Base-by-base conservation (phyloP, 2,797 vertebrate species). In the Gymnothorax javanicus region DNA sequence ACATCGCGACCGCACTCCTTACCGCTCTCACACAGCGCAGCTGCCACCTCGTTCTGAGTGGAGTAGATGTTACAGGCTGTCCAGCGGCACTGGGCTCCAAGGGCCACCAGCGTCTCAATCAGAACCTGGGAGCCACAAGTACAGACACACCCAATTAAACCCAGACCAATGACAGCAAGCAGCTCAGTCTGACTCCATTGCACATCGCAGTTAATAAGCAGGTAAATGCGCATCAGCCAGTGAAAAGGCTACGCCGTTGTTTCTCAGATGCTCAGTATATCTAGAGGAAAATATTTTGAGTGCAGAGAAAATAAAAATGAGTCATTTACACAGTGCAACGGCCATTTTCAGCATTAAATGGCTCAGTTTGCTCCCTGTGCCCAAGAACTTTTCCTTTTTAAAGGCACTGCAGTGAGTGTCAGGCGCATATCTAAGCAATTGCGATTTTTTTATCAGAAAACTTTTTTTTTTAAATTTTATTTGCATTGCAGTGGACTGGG, bases 21-120 rank as follows among this genome's bases (percentile, higher is more conserved):
- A 98, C 98, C 98, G 5, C 92, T 95, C 91, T 99, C 98, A 5
- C 98, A 97, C 88, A 99, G 91, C 1, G 98, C 97, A 7, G 98
- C 97, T 0, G 98, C 98, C 89, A 99, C 98, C 90, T 98, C 98
- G 2, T 99, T 98, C 94, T 99, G 98, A 8, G 98, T 99, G 54
- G 98, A 99, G 89, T 98, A 99, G 88, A 99, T 99, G 93, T 99
- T 99, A 85, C 98, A 99, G 27, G 98, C 98, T 12, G 97, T 97
- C 98, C 98, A 99, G 91, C 98, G 97, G 91, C 98, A 99, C 95
- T 99, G 97, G 5, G 98, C 98, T 1, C 98, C 98, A 33, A 99
- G 94, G 11, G 97, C 98, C 85, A 97, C 97, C 84, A 99, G 95
- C 2, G 97, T 99, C 95, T 99, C 98, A n/a, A 97, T 97, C 91